Base-by-base conservation (phyloP, 1,140 invertebrate genomes). In the Bombus turneri region DNA sequence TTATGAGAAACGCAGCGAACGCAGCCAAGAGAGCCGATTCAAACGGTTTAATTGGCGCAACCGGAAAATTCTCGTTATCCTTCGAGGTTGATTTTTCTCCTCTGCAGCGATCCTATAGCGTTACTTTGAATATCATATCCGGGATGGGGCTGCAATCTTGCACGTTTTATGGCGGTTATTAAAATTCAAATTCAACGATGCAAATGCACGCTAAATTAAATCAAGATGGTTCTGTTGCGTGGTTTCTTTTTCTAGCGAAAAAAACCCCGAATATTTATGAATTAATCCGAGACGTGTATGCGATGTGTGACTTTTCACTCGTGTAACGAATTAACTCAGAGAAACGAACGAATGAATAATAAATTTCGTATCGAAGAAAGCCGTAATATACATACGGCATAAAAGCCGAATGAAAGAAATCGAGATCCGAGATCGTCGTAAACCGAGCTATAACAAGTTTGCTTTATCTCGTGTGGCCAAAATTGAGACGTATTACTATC, bases 401-500 rank as follows among this genome's bases (percentile, higher is more conserved):
- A 18, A 5, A 10, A 37, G 0, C 18, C 3, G 9, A n/a, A 3
- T 31, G 41, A 22, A 68, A 18, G 25, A 57, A 39, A 28, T 34
- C 22, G 13, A 25, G n/a, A 31, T 34, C 9, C 25, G 25, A 13
- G 34, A n/a, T 28, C n/a, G n/a, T 22, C 5, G 43, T 10, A 31
- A 41, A 77, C 4, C 39, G n/a, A 5, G 10, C 18, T 34, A 9
- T 28, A 39, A 79, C 28, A 15, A 31, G 37, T 62, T 68, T 15
- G 71, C 34, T 85, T 81, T 85, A 74, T 81, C 69, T 25, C 59
- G 28, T 31, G 37, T 34, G 59, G 41, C 71, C 69, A 53, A 89
- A 85, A 89, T 89, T 87, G 73, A 87, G 81, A 87, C 88, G 80
- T 88, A 86, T 28, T 9, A 28, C 15, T n/a, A 18, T 6, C 1